Conservation (phyloP, 2,113 vertebrate species). For the Anoura caudifer region DNA sequence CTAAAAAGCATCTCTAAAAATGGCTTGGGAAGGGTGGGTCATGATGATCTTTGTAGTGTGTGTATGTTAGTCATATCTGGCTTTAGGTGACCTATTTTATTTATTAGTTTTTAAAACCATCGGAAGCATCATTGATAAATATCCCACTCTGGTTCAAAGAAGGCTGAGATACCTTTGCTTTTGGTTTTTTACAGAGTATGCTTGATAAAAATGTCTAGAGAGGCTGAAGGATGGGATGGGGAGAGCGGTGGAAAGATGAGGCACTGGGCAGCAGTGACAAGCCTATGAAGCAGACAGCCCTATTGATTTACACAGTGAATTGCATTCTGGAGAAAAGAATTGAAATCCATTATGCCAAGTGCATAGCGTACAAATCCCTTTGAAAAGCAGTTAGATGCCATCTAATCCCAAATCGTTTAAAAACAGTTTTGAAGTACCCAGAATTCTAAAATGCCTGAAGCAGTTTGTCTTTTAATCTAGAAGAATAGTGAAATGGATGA, state of each 20-base stretch:
- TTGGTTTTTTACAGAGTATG: conserved; percentile 12
- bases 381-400: conserved; percentile 63
- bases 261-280: not conserved
- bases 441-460: conserved; percentile 58
- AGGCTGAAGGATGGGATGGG: not conserved
- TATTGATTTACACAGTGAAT: conserved; percentile 58
- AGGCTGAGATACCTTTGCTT: not conserved
- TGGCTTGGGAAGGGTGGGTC: not conserved
- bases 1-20: not conserved
- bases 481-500: conserved; percentile 38
- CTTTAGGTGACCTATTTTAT: not conserved
- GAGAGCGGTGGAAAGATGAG: not conserved
- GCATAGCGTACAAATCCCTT: conserved; percentile 50
- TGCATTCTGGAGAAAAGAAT: conserved; percentile 40
- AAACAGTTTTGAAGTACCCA: conserved; percentile 60
- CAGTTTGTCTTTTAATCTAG: conserved; percentile 31
- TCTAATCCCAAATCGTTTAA: conserved; percentile 69
- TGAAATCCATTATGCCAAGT: conserved; percentile 60
- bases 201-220: not conserved
- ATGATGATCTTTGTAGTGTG: not conserved
- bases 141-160: not conserved
- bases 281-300: conserved; percentile 22
- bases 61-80: not conserved
- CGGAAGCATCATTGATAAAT: not conserved
- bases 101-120: conserved; percentile 11